Percentiles rank a stretch among this genome's conserved stretches.
These are phyloP conservation scores for Cherax quadricarinatus DNA, from an alignment of 1,140 invertebrate genomes.

Conservation along the genomic window DNA sequence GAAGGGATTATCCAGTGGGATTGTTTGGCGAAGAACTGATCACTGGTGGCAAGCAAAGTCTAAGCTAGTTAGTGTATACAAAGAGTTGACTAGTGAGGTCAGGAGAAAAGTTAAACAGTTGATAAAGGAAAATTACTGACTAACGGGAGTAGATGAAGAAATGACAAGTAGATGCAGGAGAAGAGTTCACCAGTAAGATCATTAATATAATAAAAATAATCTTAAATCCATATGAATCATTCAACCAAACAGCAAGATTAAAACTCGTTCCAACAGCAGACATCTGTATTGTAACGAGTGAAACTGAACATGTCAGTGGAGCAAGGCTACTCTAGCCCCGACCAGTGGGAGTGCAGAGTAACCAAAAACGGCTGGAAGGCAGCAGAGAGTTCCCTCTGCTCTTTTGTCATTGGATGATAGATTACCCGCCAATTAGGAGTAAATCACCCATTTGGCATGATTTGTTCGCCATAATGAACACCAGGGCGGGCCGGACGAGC, in stretches of 20 bases:
- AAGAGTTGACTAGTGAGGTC: not conserved
- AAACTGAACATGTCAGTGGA: too few species aligned
- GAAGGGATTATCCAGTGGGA: too few species aligned
- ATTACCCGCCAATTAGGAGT: constrained; percentile 51
- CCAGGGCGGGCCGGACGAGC: not conserved
- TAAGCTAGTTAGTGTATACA: not conserved
- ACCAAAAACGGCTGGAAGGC: not conserved
- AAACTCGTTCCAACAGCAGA: too few species aligned
- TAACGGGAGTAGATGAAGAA: not conserved
- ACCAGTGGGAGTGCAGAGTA: not conserved
- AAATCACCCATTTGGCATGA: constrained; percentile 41
- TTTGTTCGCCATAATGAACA: constrained; percentile 51
- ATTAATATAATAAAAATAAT: too few species aligned
- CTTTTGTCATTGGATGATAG: constrained; percentile 45
- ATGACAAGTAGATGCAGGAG: not conserved
- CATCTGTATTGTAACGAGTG: too few species aligned
- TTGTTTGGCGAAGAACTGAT: too few species aligned
- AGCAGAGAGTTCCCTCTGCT: not conserved
- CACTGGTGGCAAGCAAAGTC: too few species aligned
- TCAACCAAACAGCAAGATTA: too few species aligned
- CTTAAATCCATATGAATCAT: too few species aligned
- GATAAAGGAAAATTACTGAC: not conserved
- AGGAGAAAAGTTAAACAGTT: not conserved
- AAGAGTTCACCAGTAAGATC: not conserved
- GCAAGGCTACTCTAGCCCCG: not conserved